Base-by-base conservation (phyloP, 2,113 vertebrate genomes). In the Poeciliopsis occidentalis region DNA sequence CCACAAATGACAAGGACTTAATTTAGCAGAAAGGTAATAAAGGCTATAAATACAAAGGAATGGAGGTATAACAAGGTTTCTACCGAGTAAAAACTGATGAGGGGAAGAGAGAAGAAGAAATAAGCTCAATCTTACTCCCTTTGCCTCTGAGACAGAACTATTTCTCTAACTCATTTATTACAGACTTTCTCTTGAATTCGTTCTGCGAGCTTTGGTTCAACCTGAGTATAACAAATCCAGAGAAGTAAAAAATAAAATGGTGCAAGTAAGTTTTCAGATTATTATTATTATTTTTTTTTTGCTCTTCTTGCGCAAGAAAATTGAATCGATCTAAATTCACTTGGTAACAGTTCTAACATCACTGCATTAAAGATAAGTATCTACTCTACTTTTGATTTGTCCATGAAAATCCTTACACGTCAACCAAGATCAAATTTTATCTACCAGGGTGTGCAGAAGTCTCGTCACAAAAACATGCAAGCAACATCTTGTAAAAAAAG, bases 21-120 rank as follows among this genome's bases (percentile, higher is more conserved):
- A 92, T 89, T 92, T 75, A 63, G 69, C 34, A 81, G 60, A 64
- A 76, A 84, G 75, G 77, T 85, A 82, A 88, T 82, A 87, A 90
- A 85, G 69, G 71, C 66, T 86, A 66, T 73, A 78, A 76, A 77
- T 64, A 69, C 32, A 66, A 67, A 74, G 51, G 74, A 69, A 75
- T 66, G 81, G 74, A 78, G 61, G 64, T 73, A 70, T 82, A 82
- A 89, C 71, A 70, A 63, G 69, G 85, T 91, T 84, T 87, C 76
- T 71, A 87, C 60, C 79, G 78, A 88, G 47, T 84, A 78, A 85
- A 70, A 75, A 76, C 67, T 74, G 71, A 89, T 83, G 76, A 85
- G 78, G 79, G 72, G 24, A 44, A 30, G 8, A 65, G 68, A 34
- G 61, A 51, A 64, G 2, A 60, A 80, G 44, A 67, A 72, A 85